Percentiles rank a stretch among this genome's conserved stretches.
Evolutionary conservation across 2,797 vertebrate genomes (phyloP).

Genomic region (Sebastes oblongus): DNA sequence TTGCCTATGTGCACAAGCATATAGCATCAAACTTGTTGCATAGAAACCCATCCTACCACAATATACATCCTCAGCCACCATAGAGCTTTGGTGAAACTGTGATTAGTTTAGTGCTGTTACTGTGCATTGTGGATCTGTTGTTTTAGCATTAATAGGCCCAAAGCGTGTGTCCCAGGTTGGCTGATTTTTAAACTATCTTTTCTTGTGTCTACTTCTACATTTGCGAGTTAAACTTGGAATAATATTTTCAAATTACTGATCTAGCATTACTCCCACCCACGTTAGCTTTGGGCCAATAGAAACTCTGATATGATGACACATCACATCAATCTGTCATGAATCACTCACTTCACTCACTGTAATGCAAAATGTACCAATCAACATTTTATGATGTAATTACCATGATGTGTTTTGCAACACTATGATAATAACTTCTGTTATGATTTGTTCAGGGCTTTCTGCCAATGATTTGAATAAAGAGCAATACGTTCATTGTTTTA

Average conservation of each 20-base stretch:
- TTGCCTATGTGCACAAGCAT: neutral
- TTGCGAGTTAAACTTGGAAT: neutral
- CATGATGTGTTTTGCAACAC: no score
- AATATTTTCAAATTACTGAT: neutral
- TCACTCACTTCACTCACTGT: no score
- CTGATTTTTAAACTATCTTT: neutral
- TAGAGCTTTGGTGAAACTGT: neutral
- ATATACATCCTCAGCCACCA: no score
- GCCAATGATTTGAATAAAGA: no score
- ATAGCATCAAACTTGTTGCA: neutral
- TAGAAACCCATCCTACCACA: neutral
- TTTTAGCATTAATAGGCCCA: neutral
- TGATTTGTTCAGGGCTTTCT: no score
- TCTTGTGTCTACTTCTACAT: neutral
- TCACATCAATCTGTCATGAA: no score
- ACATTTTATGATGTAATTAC: no score
- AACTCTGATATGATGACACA: no score
- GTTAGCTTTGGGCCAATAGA: no score
- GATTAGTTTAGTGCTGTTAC: neutral
- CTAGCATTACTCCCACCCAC: neutral
- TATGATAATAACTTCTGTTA: no score
- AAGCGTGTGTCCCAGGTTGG: neutral
- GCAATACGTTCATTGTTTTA: no score
- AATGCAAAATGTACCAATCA: no score
- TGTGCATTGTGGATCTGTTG: neutral